phyloP scores from a whole-genome alignment of 37 sponge, comb jelly and placozoan genomes.

The Lycopodina hypogea region DNA sequence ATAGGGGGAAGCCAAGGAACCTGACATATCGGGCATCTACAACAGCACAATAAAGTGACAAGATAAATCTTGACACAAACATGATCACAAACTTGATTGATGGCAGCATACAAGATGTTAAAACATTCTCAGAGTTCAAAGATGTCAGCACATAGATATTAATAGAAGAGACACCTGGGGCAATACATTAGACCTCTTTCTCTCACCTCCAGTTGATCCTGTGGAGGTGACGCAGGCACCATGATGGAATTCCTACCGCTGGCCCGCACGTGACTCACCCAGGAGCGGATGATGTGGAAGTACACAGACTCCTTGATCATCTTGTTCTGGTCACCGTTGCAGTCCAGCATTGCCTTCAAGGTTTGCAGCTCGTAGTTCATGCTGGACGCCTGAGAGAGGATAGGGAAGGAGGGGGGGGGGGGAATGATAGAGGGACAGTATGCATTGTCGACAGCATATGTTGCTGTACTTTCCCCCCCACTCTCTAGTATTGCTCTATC shows the following conservation, averaged over 20 bases:
- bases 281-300: slow-evolving; percentile 45
- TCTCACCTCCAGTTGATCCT: slow-evolving; percentile 1
- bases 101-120: too few species aligned
- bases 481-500: too few species aligned
- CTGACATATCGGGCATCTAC: not conserved
- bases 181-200: not conserved
- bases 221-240: not conserved
- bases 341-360: slow-evolving; percentile 52
- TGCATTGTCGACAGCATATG: too few species aligned
- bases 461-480: too few species aligned
- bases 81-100: too few species aligned
- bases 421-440: too few species aligned
- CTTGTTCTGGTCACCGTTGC: slow-evolving; percentile 11
- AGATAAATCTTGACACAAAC: not conserved
- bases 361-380: slow-evolving; percentile 52
- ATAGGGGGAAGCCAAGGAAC: not conserved
- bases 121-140: too few species aligned
- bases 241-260: not conserved
- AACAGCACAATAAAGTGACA: not conserved
- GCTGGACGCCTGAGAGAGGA: slow-evolving; percentile 7
- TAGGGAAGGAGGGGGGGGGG: too few species aligned
- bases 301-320: slow-evolving; percentile 32
- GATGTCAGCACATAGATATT: not conserved
- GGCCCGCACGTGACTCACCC: slow-evolving; percentile 53
- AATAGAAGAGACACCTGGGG: not conserved